Conservation (phyloP, 37 sponge, comb jelly and placozoan genomes). For the Amphimedon queenslandica region DNA sequence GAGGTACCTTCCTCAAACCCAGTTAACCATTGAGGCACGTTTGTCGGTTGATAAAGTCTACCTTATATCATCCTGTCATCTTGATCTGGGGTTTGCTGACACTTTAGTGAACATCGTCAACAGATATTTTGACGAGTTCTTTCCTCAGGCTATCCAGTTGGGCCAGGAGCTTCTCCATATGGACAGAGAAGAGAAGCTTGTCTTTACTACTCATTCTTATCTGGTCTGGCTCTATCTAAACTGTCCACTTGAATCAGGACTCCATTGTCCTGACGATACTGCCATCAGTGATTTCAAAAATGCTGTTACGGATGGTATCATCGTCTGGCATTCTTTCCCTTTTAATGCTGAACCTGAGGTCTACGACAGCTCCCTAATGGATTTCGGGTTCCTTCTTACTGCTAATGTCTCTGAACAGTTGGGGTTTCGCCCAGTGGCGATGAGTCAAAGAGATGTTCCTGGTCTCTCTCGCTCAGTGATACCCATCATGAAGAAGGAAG, state of each 20-base stretch:
- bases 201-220: conserved; percentile 72
- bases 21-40: too few relatives aligned
- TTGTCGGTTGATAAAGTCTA: too few relatives aligned
- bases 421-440: conserved; percentile 26
- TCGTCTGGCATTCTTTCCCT: conserved; percentile 75
- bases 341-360: conserved; percentile 67
- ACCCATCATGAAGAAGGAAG: conserved; percentile 44
- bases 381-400: conserved; percentile 53
- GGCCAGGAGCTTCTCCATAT: conserved; percentile 31
- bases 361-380: conserved; percentile 35
- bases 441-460: conserved; percentile 86
- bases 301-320: conserved; percentile 44
- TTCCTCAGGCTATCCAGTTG: conserved; percentile 32
- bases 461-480: conserved; percentile 55
- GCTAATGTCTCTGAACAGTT: conserved; percentile 45
- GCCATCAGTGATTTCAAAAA: conserved; percentile 19
- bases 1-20: too few relatives aligned
- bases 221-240: conserved; percentile 63
- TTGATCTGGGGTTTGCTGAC: conserved; percentile 77
- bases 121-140: conserved; percentile 56
- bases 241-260: conserved; percentile 45
- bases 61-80: conserved; percentile 66
- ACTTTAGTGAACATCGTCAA: conserved; percentile 57
- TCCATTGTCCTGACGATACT: conserved; percentile 44
- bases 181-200: conserved; percentile 46